These are phyloP conservation scores for Pollicipes pollicipes DNA, from an alignment of 1,140 invertebrate genomes.

Conservation along the genomic window DNA sequence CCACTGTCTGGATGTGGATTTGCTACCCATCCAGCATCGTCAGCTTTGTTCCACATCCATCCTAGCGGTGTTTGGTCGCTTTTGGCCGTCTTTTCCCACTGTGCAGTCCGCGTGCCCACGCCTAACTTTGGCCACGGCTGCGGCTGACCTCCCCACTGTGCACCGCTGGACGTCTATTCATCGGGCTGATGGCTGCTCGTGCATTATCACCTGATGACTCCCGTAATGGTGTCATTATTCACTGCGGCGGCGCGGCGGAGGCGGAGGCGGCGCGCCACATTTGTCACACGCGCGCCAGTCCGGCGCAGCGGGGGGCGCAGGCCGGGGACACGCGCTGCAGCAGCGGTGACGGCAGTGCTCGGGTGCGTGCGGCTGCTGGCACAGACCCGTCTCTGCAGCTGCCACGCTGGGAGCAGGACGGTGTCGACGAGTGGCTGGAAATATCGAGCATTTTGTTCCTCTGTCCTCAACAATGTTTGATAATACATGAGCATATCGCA, in stretches of 20 bases:
- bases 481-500: too few species aligned
- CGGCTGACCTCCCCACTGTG: not conserved
- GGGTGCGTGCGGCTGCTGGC: too few species aligned
- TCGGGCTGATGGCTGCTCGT: not conserved
- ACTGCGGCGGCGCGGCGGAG: not conserved
- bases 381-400: too few species aligned
- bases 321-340: too few species aligned
- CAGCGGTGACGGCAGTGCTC: too few species aligned
- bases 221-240: not conserved
- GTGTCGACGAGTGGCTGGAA: too few species aligned
- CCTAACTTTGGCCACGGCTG: not conserved
- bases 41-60: not conserved
- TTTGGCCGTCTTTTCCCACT: not conserved
- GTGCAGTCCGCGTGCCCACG: too few species aligned
- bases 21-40: not conserved
- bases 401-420: too few species aligned
- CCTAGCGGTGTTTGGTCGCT: too few species aligned
- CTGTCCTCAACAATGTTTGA: too few species aligned
- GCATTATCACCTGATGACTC: constrained; percentile 1
- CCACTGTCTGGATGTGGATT: not conserved
- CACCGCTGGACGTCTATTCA: not conserved
- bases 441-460: too few species aligned
- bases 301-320: too few species aligned
- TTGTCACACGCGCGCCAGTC: not conserved
- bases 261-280: not conserved